phyloP scores from a whole-genome alignment of 2,888 invertebrate species.

The Sinodicranocentrus sp. region DNA sequence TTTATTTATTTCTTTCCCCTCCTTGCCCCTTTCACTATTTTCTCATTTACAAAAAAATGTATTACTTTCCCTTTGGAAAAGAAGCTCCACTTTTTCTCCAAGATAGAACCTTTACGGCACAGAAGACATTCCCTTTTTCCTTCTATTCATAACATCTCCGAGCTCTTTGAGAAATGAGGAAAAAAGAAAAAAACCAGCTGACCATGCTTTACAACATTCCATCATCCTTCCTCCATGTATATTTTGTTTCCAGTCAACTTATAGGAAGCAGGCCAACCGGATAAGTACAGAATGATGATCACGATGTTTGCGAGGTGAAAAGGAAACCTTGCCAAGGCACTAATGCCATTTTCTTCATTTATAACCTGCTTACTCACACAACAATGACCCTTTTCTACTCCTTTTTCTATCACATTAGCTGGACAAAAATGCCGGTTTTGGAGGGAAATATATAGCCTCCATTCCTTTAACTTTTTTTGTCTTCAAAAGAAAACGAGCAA shows the following conservation, averaged over 20 bases:
- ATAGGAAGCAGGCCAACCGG: conserved; percentile 21
- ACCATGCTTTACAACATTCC: too few relatives aligned
- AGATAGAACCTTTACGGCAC: too few relatives aligned
- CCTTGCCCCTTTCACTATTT: conserved; percentile 24
- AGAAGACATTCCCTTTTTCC: too few relatives aligned
- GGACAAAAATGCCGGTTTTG: too few relatives aligned
- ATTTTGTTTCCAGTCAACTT: conserved; percentile 12
- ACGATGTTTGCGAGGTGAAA: not conserved
- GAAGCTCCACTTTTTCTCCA: too few relatives aligned
- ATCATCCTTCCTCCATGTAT: too few relatives aligned
- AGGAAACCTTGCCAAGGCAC: conserved; percentile 24
- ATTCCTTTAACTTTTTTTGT: conserved; percentile 2
- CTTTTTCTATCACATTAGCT: conserved; percentile 33
- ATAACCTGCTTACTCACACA: conserved; percentile 61
- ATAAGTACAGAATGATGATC: not conserved
- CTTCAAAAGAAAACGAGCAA: too few relatives aligned
- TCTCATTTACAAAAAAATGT: conserved; percentile 33
- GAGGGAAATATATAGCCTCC: not conserved
- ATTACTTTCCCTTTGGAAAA: not conserved
- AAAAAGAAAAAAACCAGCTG: too few relatives aligned
- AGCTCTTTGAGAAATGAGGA: too few relatives aligned
- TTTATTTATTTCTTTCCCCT: conserved; percentile 32
- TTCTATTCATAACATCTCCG: too few relatives aligned
- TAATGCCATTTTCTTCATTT: conserved; percentile 61
- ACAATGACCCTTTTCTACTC: conserved; percentile 43